phyloP scores from a whole-genome alignment of 2,888 invertebrate species.

The Dascillus cervinus region DNA sequence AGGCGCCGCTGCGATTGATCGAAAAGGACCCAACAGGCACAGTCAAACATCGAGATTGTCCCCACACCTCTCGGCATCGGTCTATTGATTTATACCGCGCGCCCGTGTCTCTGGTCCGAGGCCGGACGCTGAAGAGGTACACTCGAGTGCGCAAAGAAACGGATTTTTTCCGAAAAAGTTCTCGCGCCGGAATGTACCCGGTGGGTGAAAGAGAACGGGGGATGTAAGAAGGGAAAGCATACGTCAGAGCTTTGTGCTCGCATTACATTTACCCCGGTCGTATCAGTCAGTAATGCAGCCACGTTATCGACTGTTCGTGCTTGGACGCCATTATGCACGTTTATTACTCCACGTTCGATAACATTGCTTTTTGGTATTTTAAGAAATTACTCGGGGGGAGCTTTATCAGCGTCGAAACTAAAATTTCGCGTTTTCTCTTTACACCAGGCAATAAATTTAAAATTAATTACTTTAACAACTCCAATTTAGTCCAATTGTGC shows the following conservation, averaged over 20 bases:
- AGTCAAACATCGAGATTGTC: slow-evolving; percentile 37
- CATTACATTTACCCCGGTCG: slow-evolving; percentile 20
- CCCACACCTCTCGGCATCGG: slow-evolving; percentile 30
- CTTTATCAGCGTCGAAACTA: slow-evolving; percentile 4
- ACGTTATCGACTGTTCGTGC: slow-evolving; percentile 38
- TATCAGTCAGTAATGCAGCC: slow-evolving; percentile 30
- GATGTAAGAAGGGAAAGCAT: slow-evolving; percentile 11
- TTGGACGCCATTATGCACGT: slow-evolving; percentile 37
- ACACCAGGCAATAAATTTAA: slow-evolving; percentile 10
- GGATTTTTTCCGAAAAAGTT: too few species aligned
- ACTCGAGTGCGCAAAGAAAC: slow-evolving; percentile 7
- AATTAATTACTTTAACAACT: slow-evolving; percentile 31
- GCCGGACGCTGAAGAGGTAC: slow-evolving; percentile 19
- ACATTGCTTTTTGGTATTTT: slow-evolving; percentile 35
- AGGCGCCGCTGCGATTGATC: slow-evolving; percentile 20
- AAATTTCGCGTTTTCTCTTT: not conserved
- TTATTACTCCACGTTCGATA: slow-evolving; percentile 40
- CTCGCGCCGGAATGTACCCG: not conserved
- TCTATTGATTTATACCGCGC: slow-evolving; percentile 38
- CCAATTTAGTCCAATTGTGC: slow-evolving; percentile 32
- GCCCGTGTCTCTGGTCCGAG: slow-evolving; percentile 22
- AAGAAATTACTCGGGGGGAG: slow-evolving; percentile 35
- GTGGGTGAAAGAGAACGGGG: slow-evolving; percentile 9
- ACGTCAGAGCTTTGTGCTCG: slow-evolving; percentile 13
- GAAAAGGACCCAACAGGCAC: slow-evolving; percentile 20